Conservation (phyloP, 2,888 invertebrate genomes). For the Teleogryllus oceanicus region DNA sequence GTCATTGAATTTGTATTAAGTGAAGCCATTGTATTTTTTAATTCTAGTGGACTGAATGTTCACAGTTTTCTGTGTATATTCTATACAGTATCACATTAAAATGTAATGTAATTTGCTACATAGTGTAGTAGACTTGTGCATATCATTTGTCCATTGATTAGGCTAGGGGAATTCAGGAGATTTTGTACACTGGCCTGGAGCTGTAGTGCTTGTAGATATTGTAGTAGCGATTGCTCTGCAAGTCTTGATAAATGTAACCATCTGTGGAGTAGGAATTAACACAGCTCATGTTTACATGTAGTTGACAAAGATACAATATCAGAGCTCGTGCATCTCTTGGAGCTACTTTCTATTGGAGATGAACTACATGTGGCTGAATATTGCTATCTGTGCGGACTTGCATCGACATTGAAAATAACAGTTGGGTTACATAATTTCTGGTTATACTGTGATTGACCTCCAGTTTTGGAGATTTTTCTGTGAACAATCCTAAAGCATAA, state of each 20-base stretch:
- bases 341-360: background rate
- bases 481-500: background rate
- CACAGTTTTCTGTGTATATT: background rate
- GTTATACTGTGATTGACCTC: background rate
- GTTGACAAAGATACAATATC: too few species aligned
- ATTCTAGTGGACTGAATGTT: background rate
- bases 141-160: background rate
- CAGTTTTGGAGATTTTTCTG: background rate
- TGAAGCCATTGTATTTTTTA: constrained; percentile 12
- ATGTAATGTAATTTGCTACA: background rate
- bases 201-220: background rate
- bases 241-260: too few species aligned
- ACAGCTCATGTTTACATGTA: background rate
- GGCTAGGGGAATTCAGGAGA: background rate
- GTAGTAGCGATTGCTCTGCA: too few species aligned
- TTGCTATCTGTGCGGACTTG: background rate
- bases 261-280: background rate
- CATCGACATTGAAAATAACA: background rate
- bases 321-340: background rate
- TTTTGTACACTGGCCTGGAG: constrained; percentile 4
- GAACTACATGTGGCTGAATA: background rate
- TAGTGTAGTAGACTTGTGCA: background rate
- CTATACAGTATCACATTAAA: constrained; percentile 5
- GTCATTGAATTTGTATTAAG: background rate
- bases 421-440: too few species aligned